phyloP scores from a whole-genome alignment of 2,797 vertebrate genomes.

The Enteromius treurensis region DNA sequence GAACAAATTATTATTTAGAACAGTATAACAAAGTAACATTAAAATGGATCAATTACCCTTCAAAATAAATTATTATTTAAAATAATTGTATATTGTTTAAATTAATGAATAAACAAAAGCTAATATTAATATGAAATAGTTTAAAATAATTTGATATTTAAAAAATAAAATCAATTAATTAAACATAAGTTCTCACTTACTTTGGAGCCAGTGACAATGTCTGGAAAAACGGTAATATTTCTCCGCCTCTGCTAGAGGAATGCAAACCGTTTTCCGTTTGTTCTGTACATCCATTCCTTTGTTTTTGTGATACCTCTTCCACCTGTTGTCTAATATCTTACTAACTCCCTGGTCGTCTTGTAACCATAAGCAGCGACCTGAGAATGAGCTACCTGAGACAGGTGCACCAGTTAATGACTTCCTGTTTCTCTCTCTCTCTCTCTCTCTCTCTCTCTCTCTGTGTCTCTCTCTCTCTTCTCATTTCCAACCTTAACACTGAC shows the following conservation, averaged over 20 bases:
- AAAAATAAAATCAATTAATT: not conserved
- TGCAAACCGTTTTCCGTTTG: not conserved
- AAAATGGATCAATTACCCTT: not conserved
- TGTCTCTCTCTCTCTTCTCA: constrained; percentile 31
- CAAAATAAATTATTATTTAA: not conserved
- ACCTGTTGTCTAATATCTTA: not conserved
- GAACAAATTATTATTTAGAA: not conserved
- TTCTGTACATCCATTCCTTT: constrained; percentile 41
- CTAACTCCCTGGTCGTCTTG: constrained; percentile 19
- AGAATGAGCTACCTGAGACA: constrained; percentile 50
- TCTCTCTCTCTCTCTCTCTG: constrained; percentile 29
- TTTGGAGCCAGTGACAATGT: constrained; percentile 42
- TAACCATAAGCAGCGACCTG: constrained; percentile 16
- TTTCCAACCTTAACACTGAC: constrained; percentile 17
- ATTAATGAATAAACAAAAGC: not conserved
- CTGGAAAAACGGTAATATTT: constrained; percentile 49
- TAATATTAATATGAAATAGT: not conserved
- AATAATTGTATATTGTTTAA: not conserved
- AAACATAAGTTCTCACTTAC: constrained; percentile 42
- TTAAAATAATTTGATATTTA: not conserved
- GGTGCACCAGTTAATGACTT: constrained; percentile 43
- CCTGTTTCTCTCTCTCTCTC: constrained; percentile 18
- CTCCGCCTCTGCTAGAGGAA: constrained; percentile 51
- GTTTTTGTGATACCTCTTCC: constrained; percentile 5
- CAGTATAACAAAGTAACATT: not conserved